A percentile compares a stretch with the other conserved stretches of the same genome.
Evolutionary conservation across 1,140 invertebrate genomes (phyloP).

Genomic region (Scaptomyza hsui): DNA sequence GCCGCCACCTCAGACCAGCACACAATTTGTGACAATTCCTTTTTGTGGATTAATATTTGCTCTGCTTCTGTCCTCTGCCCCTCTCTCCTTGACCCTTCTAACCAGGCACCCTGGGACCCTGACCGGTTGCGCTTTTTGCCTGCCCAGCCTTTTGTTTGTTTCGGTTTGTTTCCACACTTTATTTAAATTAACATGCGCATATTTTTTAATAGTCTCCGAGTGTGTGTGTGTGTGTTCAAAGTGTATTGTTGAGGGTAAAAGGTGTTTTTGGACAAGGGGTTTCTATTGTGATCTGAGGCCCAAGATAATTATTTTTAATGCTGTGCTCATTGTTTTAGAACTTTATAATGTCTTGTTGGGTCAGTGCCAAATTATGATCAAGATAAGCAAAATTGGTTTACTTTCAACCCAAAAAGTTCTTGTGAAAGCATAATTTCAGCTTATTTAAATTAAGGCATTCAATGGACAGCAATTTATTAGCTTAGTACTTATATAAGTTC

Average conservation of each 20-base stretch:
- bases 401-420: slow-evolving; percentile 5
- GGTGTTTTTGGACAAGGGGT: slow-evolving; percentile 15
- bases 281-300: slow-evolving; percentile 35
- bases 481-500: not conserved
- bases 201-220: slow-evolving; percentile 53
- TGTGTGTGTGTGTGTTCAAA: slow-evolving; percentile 4
- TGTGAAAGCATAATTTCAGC: not conserved
- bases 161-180: slow-evolving; percentile 60
- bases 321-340: slow-evolving; percentile 65
- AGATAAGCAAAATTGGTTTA: slow-evolving; percentile 34
- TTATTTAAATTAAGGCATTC: not conserved
- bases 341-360: slow-evolving; percentile 47
- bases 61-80: slow-evolving; percentile 33
- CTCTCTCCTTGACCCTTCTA: not conserved
- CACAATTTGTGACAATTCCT: slow-evolving; percentile 83
- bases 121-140: slow-evolving; percentile 72
- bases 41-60: slow-evolving; percentile 82
- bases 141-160: slow-evolving; percentile 23
- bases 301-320: slow-evolving; percentile 61
- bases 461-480: too few relatives aligned
- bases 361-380: slow-evolving; percentile 37
- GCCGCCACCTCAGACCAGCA: slow-evolving; percentile 50
- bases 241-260: slow-evolving; percentile 9
- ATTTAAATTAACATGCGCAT: slow-evolving; percentile 79
- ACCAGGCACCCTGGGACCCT: slow-evolving; percentile 24